These are phyloP conservation scores for Cataglyphis albicans DNA, from an alignment of 2,888 invertebrate genomes.

Conservation along the genomic window DNA sequence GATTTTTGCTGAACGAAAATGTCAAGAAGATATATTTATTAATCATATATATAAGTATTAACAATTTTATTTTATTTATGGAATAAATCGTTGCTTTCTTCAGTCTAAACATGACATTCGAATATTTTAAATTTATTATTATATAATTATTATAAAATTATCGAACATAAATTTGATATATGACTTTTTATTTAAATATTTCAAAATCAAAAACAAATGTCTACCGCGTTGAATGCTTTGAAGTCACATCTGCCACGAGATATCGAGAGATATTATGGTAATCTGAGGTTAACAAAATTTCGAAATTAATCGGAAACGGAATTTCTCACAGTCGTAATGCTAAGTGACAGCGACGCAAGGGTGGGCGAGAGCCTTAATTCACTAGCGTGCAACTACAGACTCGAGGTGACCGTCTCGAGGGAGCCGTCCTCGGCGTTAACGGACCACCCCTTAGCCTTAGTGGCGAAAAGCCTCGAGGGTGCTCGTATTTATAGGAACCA, in stretches of 20 bases:
- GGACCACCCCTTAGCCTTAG: conserved; percentile 27
- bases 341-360: background rate
- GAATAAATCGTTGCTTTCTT: background rate
- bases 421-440: conserved; percentile 30
- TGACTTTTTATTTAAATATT: background rate
- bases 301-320: conserved; percentile 33
- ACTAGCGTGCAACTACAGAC: conserved; percentile 25
- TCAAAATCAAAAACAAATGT: background rate
- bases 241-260: background rate
- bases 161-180: background rate
- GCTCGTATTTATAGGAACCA: conserved; percentile 71
- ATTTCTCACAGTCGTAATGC: background rate
- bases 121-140: background rate
- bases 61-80: background rate
- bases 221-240: background rate
- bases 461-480: conserved; percentile 49
- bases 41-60: background rate
- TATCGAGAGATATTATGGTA: background rate
- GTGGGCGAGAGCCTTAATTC: conserved; percentile 22
- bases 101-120: background rate
- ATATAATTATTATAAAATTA: background rate
- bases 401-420: conserved; percentile 30
- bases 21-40: background rate
- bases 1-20: background rate
- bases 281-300: conserved; percentile 11